Conservation (phyloP, 1,140 invertebrate genomes). For the Drosophila repleta region DNA sequence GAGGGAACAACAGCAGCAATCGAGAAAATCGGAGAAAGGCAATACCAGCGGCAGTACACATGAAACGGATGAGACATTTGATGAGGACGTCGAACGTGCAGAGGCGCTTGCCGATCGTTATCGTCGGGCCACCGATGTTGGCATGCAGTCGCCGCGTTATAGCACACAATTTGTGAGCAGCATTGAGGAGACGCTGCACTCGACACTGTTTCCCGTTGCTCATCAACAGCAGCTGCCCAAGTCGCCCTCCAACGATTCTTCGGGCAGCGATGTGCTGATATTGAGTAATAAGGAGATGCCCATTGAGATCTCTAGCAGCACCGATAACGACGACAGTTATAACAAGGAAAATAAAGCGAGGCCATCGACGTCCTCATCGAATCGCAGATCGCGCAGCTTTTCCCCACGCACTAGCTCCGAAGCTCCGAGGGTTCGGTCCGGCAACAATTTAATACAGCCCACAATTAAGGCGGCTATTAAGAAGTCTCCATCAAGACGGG, state of each 20-base stretch:
- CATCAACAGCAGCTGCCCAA: not conserved
- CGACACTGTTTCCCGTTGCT: constrained; percentile 54
- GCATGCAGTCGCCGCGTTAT: constrained; percentile 53
- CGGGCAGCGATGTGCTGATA: constrained; percentile 65
- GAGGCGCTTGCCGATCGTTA: constrained; percentile 13
- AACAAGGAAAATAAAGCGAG: constrained; percentile 40
- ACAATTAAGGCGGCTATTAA: constrained; percentile 52
- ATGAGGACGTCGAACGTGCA: constrained; percentile 7
- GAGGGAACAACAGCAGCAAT: not conserved
- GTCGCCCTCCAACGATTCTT: constrained; percentile 49
- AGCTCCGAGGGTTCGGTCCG: constrained; percentile 9
- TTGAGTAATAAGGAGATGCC: constrained; percentile 59
- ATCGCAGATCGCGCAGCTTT: constrained; percentile 11
- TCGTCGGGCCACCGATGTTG: not conserved
- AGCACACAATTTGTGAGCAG: constrained; percentile 60
- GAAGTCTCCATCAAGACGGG: constrained; percentile 5
- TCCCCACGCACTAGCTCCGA: constrained; percentile 36
- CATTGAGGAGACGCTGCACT: constrained; percentile 64
- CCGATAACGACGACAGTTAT: constrained; percentile 43
- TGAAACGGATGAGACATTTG: not conserved
- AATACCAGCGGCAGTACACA: not conserved
- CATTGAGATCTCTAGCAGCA: constrained; percentile 71
- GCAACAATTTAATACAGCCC: constrained; percentile 63
- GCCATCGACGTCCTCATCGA: not conserved
- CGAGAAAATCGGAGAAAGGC: not conserved